A percentile compares a stretch with the other conserved stretches of the same genome.
These are phyloP conservation scores for Trematomus loennbergii DNA, from an alignment of 2,113 vertebrate genomes.

Conservation along the genomic window DNA sequence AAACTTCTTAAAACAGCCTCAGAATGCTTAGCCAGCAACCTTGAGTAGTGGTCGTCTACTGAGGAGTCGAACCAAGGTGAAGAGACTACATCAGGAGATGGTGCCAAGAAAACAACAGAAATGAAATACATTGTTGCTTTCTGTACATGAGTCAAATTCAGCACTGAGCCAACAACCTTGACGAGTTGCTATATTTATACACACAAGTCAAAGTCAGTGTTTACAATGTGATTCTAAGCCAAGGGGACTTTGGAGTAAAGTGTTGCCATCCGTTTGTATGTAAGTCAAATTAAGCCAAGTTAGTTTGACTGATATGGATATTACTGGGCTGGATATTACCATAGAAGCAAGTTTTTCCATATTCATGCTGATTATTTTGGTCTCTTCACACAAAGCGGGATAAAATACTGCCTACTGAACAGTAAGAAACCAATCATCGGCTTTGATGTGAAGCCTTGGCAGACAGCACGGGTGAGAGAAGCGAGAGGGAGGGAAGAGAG, in stretches of 20 bases:
- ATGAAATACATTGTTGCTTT: slow-evolving; percentile 67
- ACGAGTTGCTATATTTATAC: slow-evolving; percentile 68
- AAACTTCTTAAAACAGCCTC: slow-evolving; percentile 49
- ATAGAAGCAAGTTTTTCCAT: slow-evolving; percentile 77
- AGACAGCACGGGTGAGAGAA: slow-evolving; percentile 68
- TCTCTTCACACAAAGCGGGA: slow-evolving; percentile 76
- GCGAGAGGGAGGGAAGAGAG: slow-evolving; percentile 53
- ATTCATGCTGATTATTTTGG: slow-evolving; percentile 84
- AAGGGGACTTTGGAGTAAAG: slow-evolving; percentile 73
- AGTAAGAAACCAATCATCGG: slow-evolving; percentile 76
- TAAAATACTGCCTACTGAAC: slow-evolving; percentile 78
- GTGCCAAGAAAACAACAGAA: slow-evolving; percentile 57
- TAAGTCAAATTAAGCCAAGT: slow-evolving; percentile 81
- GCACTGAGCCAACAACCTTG: slow-evolving; percentile 77
- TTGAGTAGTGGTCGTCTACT: slow-evolving; percentile 42
- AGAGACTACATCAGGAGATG: slow-evolving; percentile 50
- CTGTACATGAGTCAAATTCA: slow-evolving; percentile 51
- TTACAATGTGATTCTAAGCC: slow-evolving; percentile 73
- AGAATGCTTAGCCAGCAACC: slow-evolving; percentile 50
- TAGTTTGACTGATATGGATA: slow-evolving; percentile 82
- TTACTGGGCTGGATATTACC: slow-evolving; percentile 77
- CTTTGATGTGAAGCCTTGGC: slow-evolving; percentile 82
- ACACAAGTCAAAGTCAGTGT: slow-evolving; percentile 65
- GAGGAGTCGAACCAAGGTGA: slow-evolving; percentile 65
- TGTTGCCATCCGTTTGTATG: slow-evolving; percentile 72